Percentiles rank a stretch among this genome's conserved stretches.
Conservation (phyloP, 2,113 vertebrate genomes). For the Pao palembangensis region DNA sequence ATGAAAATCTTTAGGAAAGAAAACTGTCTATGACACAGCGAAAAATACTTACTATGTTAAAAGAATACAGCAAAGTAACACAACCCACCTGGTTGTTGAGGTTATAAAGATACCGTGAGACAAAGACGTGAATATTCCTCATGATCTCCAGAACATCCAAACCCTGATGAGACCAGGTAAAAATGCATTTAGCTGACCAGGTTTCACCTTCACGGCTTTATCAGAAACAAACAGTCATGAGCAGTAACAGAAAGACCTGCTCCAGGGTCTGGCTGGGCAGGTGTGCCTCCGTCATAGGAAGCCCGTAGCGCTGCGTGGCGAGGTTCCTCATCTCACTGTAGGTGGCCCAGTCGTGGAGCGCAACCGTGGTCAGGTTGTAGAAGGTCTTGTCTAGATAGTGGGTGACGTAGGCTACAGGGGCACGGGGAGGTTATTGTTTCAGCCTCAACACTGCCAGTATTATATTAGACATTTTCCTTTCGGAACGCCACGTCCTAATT, state of each 20-base stretch:
- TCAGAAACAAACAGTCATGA: background rate
- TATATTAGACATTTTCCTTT: too few species aligned
- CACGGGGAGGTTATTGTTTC: background rate
- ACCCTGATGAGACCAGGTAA: conserved; percentile 75
- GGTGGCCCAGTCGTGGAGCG: conserved; percentile 98
- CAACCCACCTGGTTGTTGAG: conserved; percentile 93
- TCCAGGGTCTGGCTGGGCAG: conserved; percentile 98
- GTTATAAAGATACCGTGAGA: conserved; percentile 97
- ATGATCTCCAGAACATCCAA: conserved; percentile 98
- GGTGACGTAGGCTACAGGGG: conserved; percentile 86
- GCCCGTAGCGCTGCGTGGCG: conserved; percentile 92
- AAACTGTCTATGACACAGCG: background rate
- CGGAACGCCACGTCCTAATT: too few species aligned
- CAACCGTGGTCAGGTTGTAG: conserved; percentile 96
- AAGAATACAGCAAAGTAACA: background rate
- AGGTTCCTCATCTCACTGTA: conserved; percentile 99
- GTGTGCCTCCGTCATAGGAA: conserved; percentile 94
- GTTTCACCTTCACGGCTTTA: background rate
- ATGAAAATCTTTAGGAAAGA: conserved; percentile 86
- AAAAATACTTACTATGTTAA: background rate
- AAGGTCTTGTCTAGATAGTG: conserved; percentile 99
- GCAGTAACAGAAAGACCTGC: conserved; percentile 75
- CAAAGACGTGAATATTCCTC: conserved; percentile 99
- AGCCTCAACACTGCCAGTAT: too few species aligned
- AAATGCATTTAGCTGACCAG: background rate